phyloP scores from a whole-genome alignment of 2,888 invertebrate species.

The Monoplex corrugatus region DNA sequence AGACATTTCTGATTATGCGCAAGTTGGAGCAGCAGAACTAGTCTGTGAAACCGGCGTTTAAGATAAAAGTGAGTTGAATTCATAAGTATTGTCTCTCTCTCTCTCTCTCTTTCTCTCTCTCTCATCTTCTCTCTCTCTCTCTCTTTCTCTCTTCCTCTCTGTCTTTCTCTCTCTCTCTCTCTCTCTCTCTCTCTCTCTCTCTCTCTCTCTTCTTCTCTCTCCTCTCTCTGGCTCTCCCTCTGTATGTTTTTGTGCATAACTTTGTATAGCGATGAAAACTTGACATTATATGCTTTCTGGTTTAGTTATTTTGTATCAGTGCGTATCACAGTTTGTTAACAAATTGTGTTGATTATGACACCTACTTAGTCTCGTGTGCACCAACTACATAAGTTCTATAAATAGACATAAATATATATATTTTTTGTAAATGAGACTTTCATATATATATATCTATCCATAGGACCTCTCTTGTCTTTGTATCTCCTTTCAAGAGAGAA shows the following conservation, averaged over 20 bases:
- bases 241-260: neutral
- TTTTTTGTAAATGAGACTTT: no score
- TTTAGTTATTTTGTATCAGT: no score
- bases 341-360: neutral
- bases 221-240: neutral
- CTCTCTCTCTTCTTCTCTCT: neutral
- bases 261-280: neutral
- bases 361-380: neutral
- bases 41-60: neutral
- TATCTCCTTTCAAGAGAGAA: no score
- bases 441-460: no score
- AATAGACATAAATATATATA: no score
- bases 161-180: neutral
- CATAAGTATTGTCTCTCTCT: no score
- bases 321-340: neutral
- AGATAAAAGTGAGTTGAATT: no score
- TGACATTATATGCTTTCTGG: neutral
- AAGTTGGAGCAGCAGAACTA: neutral
- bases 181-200: neutral
- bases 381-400: no score
- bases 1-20: neutral
- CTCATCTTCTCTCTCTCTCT: neutral
- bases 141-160: neutral
- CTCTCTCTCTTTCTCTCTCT: no score
- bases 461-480: no score